A percentile compares a stretch with the other conserved stretches of the same genome.
These are phyloP conservation scores for Amblyornis subalaris DNA, from an alignment of 2,113 vertebrate genomes.

Conservation along the genomic window DNA sequence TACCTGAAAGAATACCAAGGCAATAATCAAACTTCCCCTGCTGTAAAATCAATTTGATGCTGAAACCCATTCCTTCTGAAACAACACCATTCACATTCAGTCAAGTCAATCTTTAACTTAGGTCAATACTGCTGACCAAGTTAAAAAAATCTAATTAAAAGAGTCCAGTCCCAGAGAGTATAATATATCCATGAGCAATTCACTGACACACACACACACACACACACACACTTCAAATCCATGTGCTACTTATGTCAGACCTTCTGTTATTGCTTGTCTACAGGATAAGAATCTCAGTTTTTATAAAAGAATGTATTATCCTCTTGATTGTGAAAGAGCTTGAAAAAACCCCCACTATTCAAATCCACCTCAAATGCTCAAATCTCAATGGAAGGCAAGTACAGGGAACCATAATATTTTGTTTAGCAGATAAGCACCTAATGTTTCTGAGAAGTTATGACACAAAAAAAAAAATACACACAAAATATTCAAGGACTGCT, in stretches of 20 bases:
- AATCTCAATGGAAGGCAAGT: not conserved
- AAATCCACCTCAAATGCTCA: not conserved
- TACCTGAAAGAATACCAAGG: not conserved
- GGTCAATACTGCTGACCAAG: not conserved
- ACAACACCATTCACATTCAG: not conserved
- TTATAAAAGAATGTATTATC: not conserved
- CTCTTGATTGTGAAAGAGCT: not conserved
- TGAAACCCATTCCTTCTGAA: not conserved
- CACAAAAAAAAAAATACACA: not conserved
- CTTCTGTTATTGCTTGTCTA: not conserved
- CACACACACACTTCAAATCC: not conserved
- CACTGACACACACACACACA: not conserved
- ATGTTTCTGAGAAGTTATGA: not conserved
- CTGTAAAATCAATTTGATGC: not conserved
- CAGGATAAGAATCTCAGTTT: not conserved
- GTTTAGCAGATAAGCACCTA: not conserved
- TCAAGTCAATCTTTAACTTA: not conserved
- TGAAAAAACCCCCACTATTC: not conserved
- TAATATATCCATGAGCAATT: not conserved
- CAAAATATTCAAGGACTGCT: not conserved
- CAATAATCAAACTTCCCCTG: not conserved
- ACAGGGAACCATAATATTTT: not conserved
- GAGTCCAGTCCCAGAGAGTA: not conserved
- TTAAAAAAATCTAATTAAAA: not conserved
- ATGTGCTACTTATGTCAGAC: not conserved